Conservation (phyloP, 2,888 invertebrate species). For the Lomographa bimaculata region DNA sequence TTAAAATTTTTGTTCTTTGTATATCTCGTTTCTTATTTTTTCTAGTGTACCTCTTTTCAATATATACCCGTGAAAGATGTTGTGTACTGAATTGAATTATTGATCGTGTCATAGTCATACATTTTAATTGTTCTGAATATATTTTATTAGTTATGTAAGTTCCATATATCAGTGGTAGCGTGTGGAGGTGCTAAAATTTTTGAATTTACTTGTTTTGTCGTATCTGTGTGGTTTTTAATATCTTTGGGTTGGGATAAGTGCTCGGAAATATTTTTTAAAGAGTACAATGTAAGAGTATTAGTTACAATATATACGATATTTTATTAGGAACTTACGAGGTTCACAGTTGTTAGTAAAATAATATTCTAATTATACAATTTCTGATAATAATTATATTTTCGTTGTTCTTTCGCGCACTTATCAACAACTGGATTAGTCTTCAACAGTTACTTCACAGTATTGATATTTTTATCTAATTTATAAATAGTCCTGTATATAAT, state of each 20-base stretch:
- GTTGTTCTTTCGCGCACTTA: constrained; percentile 49
- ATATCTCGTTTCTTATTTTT: too few relatives aligned
- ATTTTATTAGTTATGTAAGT: constrained; percentile 57
- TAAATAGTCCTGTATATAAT: constrained; percentile 82
- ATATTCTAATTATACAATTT: neutral
- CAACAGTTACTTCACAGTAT: constrained; percentile 71
- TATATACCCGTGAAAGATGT: constrained; percentile 6
- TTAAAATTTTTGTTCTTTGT: too few relatives aligned
- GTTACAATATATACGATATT: too few relatives aligned
- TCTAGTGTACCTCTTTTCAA: too few relatives aligned
- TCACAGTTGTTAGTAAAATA: neutral
- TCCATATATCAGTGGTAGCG: constrained; percentile 58
- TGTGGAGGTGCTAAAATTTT: constrained; percentile 77
- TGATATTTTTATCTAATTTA: constrained; percentile 79
- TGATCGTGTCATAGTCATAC: constrained; percentile 52
- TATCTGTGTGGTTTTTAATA: constrained; percentile 55
- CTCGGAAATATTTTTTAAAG: too few relatives aligned
- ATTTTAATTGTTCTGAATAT: constrained; percentile 49
- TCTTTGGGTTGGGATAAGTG: constrained; percentile 46
- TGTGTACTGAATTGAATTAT: constrained; percentile 59
- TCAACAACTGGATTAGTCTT: constrained; percentile 57
- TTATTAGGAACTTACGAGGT: neutral
- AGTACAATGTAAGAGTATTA: too few relatives aligned
- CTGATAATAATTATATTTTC: constrained; percentile 23
- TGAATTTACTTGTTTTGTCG: constrained; percentile 54